Evolutionary conservation across 1,140 invertebrate genomes (phyloP).

Genomic region (Aplysia californica): DNA sequence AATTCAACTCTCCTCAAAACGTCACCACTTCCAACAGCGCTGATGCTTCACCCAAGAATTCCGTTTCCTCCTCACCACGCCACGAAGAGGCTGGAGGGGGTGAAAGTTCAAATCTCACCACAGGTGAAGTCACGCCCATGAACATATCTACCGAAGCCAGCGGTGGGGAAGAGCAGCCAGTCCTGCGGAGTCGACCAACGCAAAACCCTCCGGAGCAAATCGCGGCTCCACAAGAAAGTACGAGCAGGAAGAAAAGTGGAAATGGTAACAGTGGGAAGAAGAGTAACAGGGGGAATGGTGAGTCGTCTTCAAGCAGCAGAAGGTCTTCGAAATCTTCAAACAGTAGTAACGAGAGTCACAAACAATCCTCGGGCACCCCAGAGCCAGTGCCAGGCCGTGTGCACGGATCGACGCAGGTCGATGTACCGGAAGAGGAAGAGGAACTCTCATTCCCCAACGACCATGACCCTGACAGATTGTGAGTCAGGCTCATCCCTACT

Average conservation of each 20-base stretch:
- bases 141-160: slow-evolving; percentile 11
- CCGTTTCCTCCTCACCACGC: slow-evolving; percentile 44
- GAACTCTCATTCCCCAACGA: neutral
- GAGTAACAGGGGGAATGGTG: too few relatives aligned
- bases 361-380: slow-evolving; percentile 7
- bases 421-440: slow-evolving; percentile 3
- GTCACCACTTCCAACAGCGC: slow-evolving; percentile 47
- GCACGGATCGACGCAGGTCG: neutral
- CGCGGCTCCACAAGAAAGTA: neutral
- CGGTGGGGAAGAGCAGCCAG: slow-evolving; percentile 7
- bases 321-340: slow-evolving; percentile 31
- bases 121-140: neutral
- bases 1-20: slow-evolving; percentile 49
- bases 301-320: too few relatives aligned
- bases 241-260: neutral
- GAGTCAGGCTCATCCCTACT: too few relatives aligned
- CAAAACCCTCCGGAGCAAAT: neutral
- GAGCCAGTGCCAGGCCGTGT: slow-evolving; percentile 5
- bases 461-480: neutral
- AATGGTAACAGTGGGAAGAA: neutral
- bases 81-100: neutral
- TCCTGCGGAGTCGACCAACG: slow-evolving; percentile 11
- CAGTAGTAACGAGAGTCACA: slow-evolving; percentile 24
- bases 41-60: slow-evolving; percentile 55
- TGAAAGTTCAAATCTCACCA: too few relatives aligned